Percentiles rank a stretch among this genome's conserved stretches.
phyloP scores from a whole-genome alignment of 2,888 invertebrate species.

The Catonia carolina region DNA sequence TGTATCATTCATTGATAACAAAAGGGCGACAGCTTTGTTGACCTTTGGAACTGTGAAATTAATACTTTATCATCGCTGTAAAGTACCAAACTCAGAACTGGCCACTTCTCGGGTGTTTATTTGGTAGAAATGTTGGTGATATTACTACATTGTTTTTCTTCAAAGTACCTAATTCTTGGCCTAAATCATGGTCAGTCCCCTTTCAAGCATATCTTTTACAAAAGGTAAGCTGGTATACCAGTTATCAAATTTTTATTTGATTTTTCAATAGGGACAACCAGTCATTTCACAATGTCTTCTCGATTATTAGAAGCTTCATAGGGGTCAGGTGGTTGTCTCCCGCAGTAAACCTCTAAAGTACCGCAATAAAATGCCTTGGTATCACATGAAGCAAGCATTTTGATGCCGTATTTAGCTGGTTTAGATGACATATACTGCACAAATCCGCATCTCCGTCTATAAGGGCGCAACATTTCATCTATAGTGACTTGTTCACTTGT shows the following conservation, averaged over 20 bases:
- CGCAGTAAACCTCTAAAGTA: neutral
- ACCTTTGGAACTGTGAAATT: conserved; percentile 18
- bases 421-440: neutral
- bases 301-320: no score
- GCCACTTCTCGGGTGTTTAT: conserved; percentile 8
- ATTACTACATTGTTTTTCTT: conserved; percentile 22
- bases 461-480: neutral
- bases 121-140: conserved; percentile 17
- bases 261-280: no score
- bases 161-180: no score
- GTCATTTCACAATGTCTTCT: no score
- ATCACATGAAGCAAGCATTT: neutral
- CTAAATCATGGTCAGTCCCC: conserved; percentile 16
- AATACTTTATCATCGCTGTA: conserved; percentile 19
- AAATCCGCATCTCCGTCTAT: neutral
- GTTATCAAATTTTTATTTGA: no score
- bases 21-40: conserved; percentile 21
- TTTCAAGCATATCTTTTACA: conserved; percentile 14
- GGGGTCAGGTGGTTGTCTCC: no score
- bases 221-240: conserved; percentile 20
- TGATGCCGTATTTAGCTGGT: neutral
- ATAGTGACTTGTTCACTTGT: neutral
- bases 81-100: conserved; percentile 12
- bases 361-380: neutral
- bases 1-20: conserved; percentile 24